Evolutionary conservation across 2,797 vertebrate genomes (phyloP).

Genomic region (Hydrolagus colliei): DNA sequence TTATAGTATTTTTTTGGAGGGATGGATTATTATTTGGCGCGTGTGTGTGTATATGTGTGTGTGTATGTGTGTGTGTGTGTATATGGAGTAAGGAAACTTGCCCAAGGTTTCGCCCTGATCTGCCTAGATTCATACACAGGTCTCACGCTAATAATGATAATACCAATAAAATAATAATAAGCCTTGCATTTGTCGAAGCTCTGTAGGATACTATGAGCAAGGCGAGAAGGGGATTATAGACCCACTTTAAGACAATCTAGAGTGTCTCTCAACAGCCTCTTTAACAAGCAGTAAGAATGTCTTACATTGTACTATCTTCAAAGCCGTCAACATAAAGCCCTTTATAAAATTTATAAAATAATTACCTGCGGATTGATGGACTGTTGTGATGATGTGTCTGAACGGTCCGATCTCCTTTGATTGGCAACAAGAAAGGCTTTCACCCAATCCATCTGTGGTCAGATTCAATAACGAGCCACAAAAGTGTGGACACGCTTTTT

Average conservation of each 20-base stretch:
- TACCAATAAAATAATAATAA: no score
- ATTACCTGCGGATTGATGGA: background rate
- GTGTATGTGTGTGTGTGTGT: no score
- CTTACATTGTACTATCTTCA: background rate
- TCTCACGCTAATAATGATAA: no score
- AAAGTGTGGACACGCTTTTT: background rate
- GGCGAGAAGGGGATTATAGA: background rate
- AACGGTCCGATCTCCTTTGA: background rate
- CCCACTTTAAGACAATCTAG: background rate
- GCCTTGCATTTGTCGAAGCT: background rate
- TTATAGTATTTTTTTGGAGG: no score
- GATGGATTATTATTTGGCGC: no score
- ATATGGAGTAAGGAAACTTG: no score
- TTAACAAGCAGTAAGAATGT: background rate
- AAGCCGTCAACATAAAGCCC: background rate
- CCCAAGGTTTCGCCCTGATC: no score
- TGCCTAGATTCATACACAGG: no score
- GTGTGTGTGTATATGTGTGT: no score
- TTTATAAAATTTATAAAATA: background rate
- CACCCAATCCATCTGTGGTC: background rate
- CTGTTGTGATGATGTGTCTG: background rate
- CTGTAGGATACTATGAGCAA: background rate
- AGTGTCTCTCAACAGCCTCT: background rate
- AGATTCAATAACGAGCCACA: background rate
- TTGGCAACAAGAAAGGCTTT: background rate